A percentile compares a stretch with the other conserved stretches of the same genome.
Conservation (phyloP, 2,888 invertebrate species). For the Drosophila anomalata region DNA sequence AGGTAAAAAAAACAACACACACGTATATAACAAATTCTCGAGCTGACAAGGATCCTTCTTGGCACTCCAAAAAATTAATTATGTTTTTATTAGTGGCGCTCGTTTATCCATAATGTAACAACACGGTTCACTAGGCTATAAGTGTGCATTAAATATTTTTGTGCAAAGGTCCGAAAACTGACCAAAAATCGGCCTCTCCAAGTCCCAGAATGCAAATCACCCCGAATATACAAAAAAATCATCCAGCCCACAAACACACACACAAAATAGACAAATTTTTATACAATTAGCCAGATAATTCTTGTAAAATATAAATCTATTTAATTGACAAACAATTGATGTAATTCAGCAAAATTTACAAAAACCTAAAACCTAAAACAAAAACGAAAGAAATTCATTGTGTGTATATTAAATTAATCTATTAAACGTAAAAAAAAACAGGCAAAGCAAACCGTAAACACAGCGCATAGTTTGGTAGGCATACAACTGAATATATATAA, state of each 20-base stretch:
- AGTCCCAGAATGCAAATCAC: background rate
- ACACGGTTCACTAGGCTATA: conserved; percentile 28
- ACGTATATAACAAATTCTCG: conserved; percentile 68
- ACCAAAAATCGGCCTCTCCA: conserved; percentile 13
- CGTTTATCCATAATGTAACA: conserved; percentile 31
- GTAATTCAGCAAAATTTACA: conserved; percentile 23
- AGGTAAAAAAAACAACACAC: conserved; percentile 56
- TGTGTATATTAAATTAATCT: conserved; percentile 51
- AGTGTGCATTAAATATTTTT: conserved; percentile 27
- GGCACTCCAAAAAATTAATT: conserved; percentile 36
- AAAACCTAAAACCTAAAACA: background rate
- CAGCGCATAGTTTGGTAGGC: conserved; percentile 68
- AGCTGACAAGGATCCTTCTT: conserved; percentile 42
- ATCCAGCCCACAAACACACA: conserved; percentile 11
- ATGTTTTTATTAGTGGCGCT: conserved; percentile 52
- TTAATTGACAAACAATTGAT: conserved; percentile 40
- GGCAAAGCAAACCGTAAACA: conserved; percentile 46
- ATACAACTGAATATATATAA: conserved; percentile 62
- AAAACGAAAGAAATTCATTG: conserved; percentile 43
- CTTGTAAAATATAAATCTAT: conserved; percentile 30
- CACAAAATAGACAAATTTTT: conserved; percentile 40
- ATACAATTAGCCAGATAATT: conserved; percentile 34
- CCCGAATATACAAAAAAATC: background rate
- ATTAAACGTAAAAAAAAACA: conserved; percentile 6
- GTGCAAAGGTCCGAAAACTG: conserved; percentile 17